A percentile compares a stretch with the other conserved stretches of the same genome.
phyloP scores from a whole-genome alignment of 2,113 vertebrate species.

The Geococcyx californianus region DNA sequence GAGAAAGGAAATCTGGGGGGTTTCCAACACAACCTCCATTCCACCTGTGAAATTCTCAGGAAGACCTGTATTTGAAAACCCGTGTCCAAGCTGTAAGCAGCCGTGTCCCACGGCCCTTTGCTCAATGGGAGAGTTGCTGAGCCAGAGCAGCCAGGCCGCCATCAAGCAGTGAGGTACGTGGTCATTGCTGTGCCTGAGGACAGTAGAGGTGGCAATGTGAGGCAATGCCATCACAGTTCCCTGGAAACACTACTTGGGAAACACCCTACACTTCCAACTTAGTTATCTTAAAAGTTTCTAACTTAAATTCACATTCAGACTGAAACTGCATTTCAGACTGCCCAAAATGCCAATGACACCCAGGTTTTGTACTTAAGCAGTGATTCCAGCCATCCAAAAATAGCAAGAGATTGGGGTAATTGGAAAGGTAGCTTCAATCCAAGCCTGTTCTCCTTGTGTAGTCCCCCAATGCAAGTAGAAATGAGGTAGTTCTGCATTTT shows the following conservation, averaged over 20 bases:
- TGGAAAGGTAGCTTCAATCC: too few relatives aligned
- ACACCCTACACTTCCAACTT: background rate
- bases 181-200: rapidly evolving
- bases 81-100: too few relatives aligned
- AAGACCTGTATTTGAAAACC: too few relatives aligned
- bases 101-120: too few relatives aligned
- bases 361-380: background rate
- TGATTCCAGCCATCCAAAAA: background rate
- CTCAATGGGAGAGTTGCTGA: too few relatives aligned
- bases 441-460: background rate
- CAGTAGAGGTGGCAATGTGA: rapidly evolving
- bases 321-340: background rate
- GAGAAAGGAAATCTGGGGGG: background rate
- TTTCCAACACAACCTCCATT: rapidly evolving
- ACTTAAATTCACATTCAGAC: background rate
- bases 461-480: background rate
- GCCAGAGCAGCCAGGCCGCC: background rate
- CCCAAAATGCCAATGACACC: background rate
- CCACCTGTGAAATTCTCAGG: background rate
- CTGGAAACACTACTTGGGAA: background rate
- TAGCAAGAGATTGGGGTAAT: background rate
- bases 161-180: background rate
- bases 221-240: background rate
- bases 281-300: background rate
- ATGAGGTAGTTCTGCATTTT: rapidly evolving